These are phyloP conservation scores for Bruchidius siliquastri DNA, from an alignment of 2,888 invertebrate genomes.

Conservation along the genomic window DNA sequence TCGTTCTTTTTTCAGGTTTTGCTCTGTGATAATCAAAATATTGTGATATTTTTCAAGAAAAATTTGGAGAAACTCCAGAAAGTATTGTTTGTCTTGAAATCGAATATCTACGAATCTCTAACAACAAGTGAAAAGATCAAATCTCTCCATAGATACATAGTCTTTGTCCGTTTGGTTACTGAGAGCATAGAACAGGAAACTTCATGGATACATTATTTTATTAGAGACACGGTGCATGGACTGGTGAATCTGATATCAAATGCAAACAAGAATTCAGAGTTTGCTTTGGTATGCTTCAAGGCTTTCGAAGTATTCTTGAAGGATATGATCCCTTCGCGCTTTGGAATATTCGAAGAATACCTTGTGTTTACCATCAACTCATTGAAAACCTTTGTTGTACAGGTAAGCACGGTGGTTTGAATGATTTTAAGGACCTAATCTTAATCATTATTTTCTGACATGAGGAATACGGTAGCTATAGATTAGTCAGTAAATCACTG, in stretches of 20 bases:
- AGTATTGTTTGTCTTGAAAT: slow-evolving; percentile 40
- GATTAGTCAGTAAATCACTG: too few relatives aligned
- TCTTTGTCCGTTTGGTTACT: slow-evolving; percentile 48
- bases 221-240: slow-evolving; percentile 54
- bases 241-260: slow-evolving; percentile 52
- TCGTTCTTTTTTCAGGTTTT: slow-evolving; percentile 38
- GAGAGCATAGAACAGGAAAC: slow-evolving; percentile 39
- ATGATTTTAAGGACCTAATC: too few relatives aligned
- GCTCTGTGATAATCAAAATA: slow-evolving; percentile 19
- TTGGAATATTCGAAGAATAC: slow-evolving; percentile 47
- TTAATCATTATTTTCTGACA: too few relatives aligned
- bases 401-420: slow-evolving; percentile 33
- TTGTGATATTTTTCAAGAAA: slow-evolving; percentile 19
- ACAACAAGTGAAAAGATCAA: slow-evolving; percentile 53
- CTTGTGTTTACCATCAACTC: slow-evolving; percentile 53
- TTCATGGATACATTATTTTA: slow-evolving; percentile 50
- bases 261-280: slow-evolving; percentile 33
- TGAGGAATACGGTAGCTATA: too few relatives aligned
- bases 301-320: slow-evolving; percentile 49
- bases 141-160: slow-evolving; percentile 54
- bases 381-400: slow-evolving; percentile 40
- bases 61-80: slow-evolving; percentile 31
- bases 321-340: slow-evolving; percentile 46
- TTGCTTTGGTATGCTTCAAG: slow-evolving; percentile 36
- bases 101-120: slow-evolving; percentile 51